A percentile compares a stretch with the other conserved stretches of the same genome.
Evolutionary conservation across 2,113 vertebrate species (phyloP).

Genomic region (Rana temporaria): DNA sequence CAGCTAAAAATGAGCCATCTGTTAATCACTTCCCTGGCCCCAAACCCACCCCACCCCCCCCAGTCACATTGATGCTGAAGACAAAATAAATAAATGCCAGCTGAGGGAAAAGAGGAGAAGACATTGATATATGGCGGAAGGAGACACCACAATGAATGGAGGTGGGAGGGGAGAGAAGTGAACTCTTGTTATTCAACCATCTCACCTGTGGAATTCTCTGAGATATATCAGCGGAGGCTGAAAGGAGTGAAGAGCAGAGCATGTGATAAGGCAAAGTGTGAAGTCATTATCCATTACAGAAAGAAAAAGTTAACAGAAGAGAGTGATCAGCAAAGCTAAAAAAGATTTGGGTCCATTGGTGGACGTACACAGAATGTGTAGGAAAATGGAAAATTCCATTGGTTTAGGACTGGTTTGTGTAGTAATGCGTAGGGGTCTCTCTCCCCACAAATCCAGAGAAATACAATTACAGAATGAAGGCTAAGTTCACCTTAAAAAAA

Average conservation of each 20-base stretch:
- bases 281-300: conserved; percentile 64
- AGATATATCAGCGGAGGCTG: conserved; percentile 80
- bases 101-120: conserved; percentile 59
- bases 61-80: conserved; percentile 57
- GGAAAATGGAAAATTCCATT: no score
- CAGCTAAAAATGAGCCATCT: conserved; percentile 75
- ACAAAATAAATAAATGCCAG: conserved; percentile 66
- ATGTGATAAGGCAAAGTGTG: conserved; percentile 71
- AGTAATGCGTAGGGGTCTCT: no score
- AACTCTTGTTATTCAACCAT: conserved; percentile 73
- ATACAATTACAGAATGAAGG: no score
- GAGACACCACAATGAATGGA: conserved; percentile 61
- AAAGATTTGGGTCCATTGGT: no score
- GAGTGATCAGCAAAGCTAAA: conserved; percentile 1
- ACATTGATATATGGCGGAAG: conserved; percentile 54
- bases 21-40: conserved; percentile 63
- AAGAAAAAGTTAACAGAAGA: conserved; percentile 61
- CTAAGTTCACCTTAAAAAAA: no score
- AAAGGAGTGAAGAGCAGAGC: conserved; percentile 75
- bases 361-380: no score
- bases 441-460: no score
- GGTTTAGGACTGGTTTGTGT: no score
- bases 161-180: conserved; percentile 38
- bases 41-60: conserved; percentile 59
- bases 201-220: conserved; percentile 79